These are phyloP conservation scores for Galaxias olidus DNA, from an alignment of 2,797 vertebrate genomes.

Conservation along the genomic window DNA sequence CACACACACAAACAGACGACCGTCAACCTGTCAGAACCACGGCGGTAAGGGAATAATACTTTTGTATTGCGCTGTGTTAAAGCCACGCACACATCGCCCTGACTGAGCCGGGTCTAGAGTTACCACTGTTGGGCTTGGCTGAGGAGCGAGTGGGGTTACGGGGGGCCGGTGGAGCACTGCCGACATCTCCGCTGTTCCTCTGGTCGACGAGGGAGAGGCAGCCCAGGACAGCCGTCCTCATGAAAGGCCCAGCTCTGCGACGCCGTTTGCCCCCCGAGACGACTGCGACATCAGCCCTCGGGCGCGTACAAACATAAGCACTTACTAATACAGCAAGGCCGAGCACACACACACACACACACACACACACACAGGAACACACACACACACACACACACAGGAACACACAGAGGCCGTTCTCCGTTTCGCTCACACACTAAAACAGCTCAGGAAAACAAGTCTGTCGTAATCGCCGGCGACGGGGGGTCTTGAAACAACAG, in stretches of 20 bases:
- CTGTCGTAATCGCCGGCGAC: too few species aligned
- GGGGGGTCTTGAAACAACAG: too few species aligned
- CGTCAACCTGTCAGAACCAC: constrained; percentile 31
- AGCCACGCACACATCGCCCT: constrained; percentile 15
- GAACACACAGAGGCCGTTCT: not conserved
- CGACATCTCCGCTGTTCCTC: constrained; percentile 22
- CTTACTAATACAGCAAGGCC: not conserved
- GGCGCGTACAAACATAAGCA: constrained; percentile 1
- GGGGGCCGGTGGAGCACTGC: constrained; percentile 9
- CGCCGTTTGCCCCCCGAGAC: constrained; percentile 23
- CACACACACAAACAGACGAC: not conserved
- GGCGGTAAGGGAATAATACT: constrained; percentile 31
- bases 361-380: too few species aligned
- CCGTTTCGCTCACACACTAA: too few species aligned
- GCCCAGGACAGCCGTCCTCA: constrained; percentile 20
- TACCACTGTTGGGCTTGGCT: constrained; percentile 5
- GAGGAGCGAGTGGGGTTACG: not conserved
- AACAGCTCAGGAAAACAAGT: too few species aligned
- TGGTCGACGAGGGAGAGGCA: constrained; percentile 24
- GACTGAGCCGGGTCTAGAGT: constrained; percentile 11
- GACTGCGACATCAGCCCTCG: constrained; percentile 6
- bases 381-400: too few species aligned
- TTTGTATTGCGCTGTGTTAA: constrained; percentile 27
- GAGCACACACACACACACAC: constrained; percentile 1
- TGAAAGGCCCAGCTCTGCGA: not conserved